These are phyloP conservation scores for Ectropis grisescens DNA, from an alignment of 1,140 invertebrate genomes.

Conservation along the genomic window DNA sequence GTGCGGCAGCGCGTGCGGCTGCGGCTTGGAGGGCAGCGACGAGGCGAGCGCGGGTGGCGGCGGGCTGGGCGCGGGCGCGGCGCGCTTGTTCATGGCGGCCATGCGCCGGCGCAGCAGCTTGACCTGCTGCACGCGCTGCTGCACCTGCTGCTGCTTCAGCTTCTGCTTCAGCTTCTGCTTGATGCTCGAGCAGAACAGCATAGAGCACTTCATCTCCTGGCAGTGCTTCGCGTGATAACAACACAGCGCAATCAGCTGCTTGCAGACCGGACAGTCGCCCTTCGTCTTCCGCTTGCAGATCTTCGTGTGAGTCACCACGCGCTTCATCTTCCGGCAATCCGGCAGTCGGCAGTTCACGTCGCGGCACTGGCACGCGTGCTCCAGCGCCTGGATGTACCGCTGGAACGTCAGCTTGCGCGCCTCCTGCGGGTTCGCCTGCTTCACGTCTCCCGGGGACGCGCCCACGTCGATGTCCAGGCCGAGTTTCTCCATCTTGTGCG, in stretches of 20 bases:
- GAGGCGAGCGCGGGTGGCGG: slow-evolving; percentile 58
- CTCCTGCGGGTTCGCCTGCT: slow-evolving; percentile 90
- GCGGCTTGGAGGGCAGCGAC: slow-evolving; percentile 30
- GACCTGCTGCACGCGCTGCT: slow-evolving; percentile 91
- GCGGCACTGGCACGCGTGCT: slow-evolving; percentile 97
- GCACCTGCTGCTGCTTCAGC: slow-evolving; percentile 97
- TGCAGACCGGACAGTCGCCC: slow-evolving; percentile 97
- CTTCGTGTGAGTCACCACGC: slow-evolving; percentile 96
- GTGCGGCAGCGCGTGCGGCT: slow-evolving; percentile 45
- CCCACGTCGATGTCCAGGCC: slow-evolving; percentile 96
- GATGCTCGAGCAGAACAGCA: slow-evolving; percentile 98
- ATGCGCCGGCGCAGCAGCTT: slow-evolving; percentile 90
- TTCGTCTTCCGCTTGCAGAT: slow-evolving; percentile 96
- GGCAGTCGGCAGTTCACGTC: slow-evolving; percentile 97
- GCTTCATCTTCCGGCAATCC: slow-evolving; percentile 99
- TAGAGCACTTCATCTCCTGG: slow-evolving; percentile 94
- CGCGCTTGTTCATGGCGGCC: slow-evolving; percentile 90
- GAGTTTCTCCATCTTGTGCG: slow-evolving; percentile 97
- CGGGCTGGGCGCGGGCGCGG: slow-evolving; percentile 42
- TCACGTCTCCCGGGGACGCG: slow-evolving; percentile 87
- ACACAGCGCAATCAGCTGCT: slow-evolving; percentile 97
- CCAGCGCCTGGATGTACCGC: slow-evolving; percentile 96
- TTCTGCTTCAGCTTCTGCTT: slow-evolving; percentile 97
- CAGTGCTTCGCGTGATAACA: slow-evolving; percentile 99
- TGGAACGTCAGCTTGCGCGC: slow-evolving; percentile 95